Evolutionary conservation across 2,888 invertebrate genomes (phyloP).

Genomic region (Cyclophora punctaria): DNA sequence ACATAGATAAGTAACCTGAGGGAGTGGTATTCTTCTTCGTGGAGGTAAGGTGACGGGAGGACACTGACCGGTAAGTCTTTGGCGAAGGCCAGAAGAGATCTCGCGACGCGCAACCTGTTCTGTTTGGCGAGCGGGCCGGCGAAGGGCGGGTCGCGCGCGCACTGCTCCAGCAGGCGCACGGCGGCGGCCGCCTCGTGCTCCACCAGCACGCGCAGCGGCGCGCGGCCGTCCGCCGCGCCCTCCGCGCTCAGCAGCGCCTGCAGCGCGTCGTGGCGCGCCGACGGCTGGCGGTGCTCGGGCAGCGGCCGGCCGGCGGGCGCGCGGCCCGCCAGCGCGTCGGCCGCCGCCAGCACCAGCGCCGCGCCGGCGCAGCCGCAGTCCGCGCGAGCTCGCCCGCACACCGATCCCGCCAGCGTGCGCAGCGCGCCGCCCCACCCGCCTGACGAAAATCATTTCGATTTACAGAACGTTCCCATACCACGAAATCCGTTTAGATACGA

Average conservation of each 20-base stretch:
- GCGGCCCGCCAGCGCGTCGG: slow-evolving; percentile 83
- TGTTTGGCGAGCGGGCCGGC: slow-evolving; percentile 65
- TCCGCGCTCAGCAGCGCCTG: slow-evolving; percentile 45
- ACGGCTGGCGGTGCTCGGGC: slow-evolving; percentile 68
- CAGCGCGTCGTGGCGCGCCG: slow-evolving; percentile 77
- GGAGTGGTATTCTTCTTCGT: no score
- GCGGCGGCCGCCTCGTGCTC: slow-evolving; percentile 55
- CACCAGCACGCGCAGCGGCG: slow-evolving; percentile 53
- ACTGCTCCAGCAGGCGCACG: slow-evolving; percentile 60
- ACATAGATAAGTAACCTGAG: no score
- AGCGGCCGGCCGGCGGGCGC: slow-evolving; percentile 81
- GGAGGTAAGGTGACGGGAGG: not conserved
- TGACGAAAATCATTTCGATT: slow-evolving; percentile 7
- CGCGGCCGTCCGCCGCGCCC: slow-evolving; percentile 23
- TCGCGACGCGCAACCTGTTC: slow-evolving; percentile 51
- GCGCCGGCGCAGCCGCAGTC: slow-evolving; percentile 75
- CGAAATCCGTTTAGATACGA: no score
- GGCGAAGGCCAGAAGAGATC: slow-evolving; percentile 13
- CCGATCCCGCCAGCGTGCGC: slow-evolving; percentile 75
- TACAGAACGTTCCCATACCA: no score
- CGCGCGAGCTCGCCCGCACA: slow-evolving; percentile 36
- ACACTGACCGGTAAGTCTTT: slow-evolving; percentile 22
- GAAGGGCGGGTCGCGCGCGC: slow-evolving; percentile 59
- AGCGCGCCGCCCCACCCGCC: slow-evolving; percentile 73
- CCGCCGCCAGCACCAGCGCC: slow-evolving; percentile 82